Evolutionary conservation across 2,113 vertebrate species (phyloP).

Genomic region (Pitta sordida): DNA sequence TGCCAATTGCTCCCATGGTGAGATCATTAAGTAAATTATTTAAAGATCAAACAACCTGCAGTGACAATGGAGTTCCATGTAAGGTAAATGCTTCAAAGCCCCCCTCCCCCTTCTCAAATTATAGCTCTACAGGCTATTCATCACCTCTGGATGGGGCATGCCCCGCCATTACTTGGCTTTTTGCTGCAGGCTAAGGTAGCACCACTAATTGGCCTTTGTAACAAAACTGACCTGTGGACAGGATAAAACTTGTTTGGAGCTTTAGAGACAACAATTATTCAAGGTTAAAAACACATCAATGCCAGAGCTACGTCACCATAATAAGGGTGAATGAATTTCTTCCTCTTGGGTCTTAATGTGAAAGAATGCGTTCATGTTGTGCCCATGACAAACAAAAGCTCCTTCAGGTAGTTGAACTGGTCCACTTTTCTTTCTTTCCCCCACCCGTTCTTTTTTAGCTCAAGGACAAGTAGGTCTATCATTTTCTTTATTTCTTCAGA

Average conservation of each 20-base stretch:
- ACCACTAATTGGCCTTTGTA: conserved; percentile 98
- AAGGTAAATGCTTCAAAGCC: conserved; percentile 97
- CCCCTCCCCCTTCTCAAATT: conserved; percentile 86
- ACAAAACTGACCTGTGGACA: conserved; percentile 98
- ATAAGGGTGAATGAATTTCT: conserved; percentile 80
- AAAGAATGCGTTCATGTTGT: conserved; percentile 76
- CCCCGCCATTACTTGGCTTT: conserved; percentile 91
- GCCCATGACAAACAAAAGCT: conserved; percentile 73
- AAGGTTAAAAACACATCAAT: conserved; percentile 84
- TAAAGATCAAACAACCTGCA: conserved; percentile 99
- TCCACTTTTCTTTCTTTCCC: conserved; percentile 28
- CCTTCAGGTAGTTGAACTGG: conserved; percentile 73
- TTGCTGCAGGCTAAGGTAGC: conserved; percentile 98
- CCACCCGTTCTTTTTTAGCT: conserved; percentile 51
- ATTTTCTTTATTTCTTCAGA: conserved; percentile 69
- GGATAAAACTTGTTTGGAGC: conserved; percentile 92
- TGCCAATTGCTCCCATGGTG: conserved; percentile 97
- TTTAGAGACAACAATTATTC: conserved; percentile 88
- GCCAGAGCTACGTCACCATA: conserved; percentile 74
- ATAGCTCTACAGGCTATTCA: conserved; percentile 90
- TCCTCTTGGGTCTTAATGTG: conserved; percentile 74
- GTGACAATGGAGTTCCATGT: conserved; percentile 97
- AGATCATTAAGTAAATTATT: conserved; percentile 99
- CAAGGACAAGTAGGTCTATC: conserved; percentile 72
- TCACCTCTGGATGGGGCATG: conserved; percentile 88